Base-by-base conservation (phyloP, 2,888 invertebrate species). In the Linnaemya vulpina region DNA sequence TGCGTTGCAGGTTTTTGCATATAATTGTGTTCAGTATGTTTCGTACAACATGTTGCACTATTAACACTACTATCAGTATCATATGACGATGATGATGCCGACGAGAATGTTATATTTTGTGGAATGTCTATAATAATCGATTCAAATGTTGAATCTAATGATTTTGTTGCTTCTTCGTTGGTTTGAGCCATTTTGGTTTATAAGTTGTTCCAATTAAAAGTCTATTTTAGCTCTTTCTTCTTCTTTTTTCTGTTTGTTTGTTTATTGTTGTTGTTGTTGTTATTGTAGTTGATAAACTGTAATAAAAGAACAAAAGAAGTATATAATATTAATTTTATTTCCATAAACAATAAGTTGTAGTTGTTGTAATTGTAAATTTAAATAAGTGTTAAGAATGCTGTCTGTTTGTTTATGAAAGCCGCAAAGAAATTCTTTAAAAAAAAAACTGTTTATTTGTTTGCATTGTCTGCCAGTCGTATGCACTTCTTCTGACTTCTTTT, bases 101-200 rank as follows among this genome's bases (percentile, higher is more conserved):
- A 84, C 53, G 85, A 73, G 78, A 86, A 68, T 77, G 87, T 83
- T 77, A 85, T 22, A 67, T 87, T 83, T 86, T 88, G 85, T 88
- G 90, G 90, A 90, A 91, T 91, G 90, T 91, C 91, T 89, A 91
- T 91, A 84, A 91, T 90, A 86, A 89, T 91, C 83, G 89, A 88
- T 87, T 87, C 86, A 84, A 87, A 87, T 65, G 87, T 81, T 55
- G 87, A 83, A 86, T 87, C 79, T 70, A 85, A 81, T 58, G 83
- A 76, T 81, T 83, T 80, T 25, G 60, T 55, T 81, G 70, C 10
- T 84, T 74, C 58, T 83, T 67, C 76, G 67, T 77, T 86, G 84
- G 46, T 76, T 79, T 80, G 79, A 82, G 78, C 78, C 81, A 83
- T 86, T 83, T 82, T 74, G 70, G 83, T 77, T 13, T 22, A 22